phyloP scores from a whole-genome alignment of 2,113 vertebrate species.

The Odocoileus hemionus region DNA sequence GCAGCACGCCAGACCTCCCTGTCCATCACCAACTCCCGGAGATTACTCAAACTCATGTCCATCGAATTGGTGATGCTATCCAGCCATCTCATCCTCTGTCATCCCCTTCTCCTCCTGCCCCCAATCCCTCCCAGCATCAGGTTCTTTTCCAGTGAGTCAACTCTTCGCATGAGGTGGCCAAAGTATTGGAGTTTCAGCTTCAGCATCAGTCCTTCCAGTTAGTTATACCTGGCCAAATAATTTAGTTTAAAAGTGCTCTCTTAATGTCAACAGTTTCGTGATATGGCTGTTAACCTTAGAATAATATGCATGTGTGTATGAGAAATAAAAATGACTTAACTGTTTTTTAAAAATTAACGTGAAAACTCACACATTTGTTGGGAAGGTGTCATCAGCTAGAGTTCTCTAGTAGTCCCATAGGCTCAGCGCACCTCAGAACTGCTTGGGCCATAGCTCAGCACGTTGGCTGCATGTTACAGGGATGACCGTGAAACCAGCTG shows the following conservation, averaged over 20 bases:
- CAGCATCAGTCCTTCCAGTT: too few species aligned
- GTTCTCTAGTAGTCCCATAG: background rate
- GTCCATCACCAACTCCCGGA: too few species aligned
- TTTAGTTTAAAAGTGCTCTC: constrained; percentile 2
- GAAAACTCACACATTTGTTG: background rate
- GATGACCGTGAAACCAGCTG: background rate
- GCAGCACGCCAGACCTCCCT: too few species aligned
- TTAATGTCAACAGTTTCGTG: background rate
- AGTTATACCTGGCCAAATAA: background rate
- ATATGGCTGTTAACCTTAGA: background rate
- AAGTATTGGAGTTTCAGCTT: too few species aligned
- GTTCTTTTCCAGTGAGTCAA: too few species aligned
- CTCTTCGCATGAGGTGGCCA: too few species aligned
- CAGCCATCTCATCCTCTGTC: too few species aligned
- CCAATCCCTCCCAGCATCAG: too few species aligned
- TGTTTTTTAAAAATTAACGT: background rate
- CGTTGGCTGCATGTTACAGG: background rate
- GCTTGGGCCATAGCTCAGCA: background rate
- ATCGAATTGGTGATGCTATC: too few species aligned
- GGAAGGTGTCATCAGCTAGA: background rate
- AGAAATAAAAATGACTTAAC: background rate
- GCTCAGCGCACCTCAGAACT: background rate
- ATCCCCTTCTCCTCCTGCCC: too few species aligned
- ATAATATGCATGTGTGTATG: background rate
- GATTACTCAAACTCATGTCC: too few species aligned